Evolutionary conservation across 2,797 vertebrate genomes (phyloP).

Genomic region (Orientallactaga sibirica): DNA sequence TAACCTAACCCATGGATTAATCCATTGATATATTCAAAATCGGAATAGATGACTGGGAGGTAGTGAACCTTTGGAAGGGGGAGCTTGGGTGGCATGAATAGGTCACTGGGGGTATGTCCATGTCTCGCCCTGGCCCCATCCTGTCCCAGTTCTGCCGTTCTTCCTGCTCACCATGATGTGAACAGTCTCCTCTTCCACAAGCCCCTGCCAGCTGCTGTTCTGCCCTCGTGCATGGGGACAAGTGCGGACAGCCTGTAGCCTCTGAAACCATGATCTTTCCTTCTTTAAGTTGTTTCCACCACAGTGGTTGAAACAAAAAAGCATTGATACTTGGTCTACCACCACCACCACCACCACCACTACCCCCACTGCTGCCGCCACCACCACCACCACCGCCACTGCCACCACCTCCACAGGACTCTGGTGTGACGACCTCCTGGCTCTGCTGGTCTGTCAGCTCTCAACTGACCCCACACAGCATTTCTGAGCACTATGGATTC

Average conservation of each 20-base stretch:
- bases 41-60: neutral
- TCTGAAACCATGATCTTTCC: neutral
- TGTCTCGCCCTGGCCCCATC: neutral
- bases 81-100: neutral
- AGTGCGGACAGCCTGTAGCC: neutral
- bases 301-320: neutral
- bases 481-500: too few species aligned
- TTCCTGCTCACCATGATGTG: neutral
- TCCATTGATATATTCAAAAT: neutral
- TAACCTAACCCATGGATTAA: neutral
- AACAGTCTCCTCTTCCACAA: neutral
- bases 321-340: too few species aligned
- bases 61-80: too few species aligned
- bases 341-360: too few species aligned
- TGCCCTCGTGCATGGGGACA: neutral
- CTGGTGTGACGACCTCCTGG: neutral
- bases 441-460: too few species aligned
- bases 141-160: neutral
- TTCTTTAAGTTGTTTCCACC: neutral
- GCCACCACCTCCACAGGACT: neutral
- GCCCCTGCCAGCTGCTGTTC: neutral
- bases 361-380: too few species aligned
- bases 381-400: too few species aligned
- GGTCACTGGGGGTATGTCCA: too few species aligned
- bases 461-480: neutral